A percentile compares a stretch with the other conserved stretches of the same genome.
phyloP scores from a whole-genome alignment of 2,113 vertebrate genomes.

The Dendrocopos noguchii region DNA sequence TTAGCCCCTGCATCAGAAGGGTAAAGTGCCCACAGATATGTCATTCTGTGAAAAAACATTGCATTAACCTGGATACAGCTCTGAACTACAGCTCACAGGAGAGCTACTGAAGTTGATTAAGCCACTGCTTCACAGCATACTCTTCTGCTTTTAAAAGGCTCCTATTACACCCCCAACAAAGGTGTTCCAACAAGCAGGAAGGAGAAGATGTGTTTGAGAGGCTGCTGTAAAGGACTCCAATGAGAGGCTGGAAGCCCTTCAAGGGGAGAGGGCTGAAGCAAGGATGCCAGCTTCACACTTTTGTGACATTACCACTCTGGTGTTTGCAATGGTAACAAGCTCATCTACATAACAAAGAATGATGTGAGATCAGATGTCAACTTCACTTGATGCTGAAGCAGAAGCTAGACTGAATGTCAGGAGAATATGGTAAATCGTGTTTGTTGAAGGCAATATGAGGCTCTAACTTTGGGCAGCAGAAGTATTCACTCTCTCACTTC shows the following conservation, averaged over 20 bases:
- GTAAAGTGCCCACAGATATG: not conserved
- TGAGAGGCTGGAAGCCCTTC: not conserved
- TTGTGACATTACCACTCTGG: not conserved
- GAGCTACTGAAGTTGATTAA: not conserved
- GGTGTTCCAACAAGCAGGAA: not conserved
- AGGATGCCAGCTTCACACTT: not conserved
- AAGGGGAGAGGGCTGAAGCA: rapidly evolving
- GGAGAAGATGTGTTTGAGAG: not conserved
- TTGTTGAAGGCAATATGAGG: not conserved
- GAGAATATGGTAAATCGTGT: not conserved
- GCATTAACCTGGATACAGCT: not conserved
- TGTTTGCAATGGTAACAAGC: not conserved
- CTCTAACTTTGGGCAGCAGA: not conserved
- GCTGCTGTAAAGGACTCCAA: not conserved
- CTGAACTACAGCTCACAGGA: not conserved
- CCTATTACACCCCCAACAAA: not conserved
- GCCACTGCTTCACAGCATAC: not conserved
- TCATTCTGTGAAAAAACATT: not conserved
- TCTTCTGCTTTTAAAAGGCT: not conserved
- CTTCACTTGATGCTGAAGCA: not conserved
- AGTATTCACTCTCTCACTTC: not conserved
- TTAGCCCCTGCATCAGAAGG: not conserved
- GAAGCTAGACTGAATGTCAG: not conserved
- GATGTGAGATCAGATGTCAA: not conserved
- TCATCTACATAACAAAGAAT: not conserved